A percentile compares a stretch with the other conserved stretches of the same genome.
Conservation (phyloP, 2,113 vertebrate genomes). For the Tachycineta bicolor region DNA sequence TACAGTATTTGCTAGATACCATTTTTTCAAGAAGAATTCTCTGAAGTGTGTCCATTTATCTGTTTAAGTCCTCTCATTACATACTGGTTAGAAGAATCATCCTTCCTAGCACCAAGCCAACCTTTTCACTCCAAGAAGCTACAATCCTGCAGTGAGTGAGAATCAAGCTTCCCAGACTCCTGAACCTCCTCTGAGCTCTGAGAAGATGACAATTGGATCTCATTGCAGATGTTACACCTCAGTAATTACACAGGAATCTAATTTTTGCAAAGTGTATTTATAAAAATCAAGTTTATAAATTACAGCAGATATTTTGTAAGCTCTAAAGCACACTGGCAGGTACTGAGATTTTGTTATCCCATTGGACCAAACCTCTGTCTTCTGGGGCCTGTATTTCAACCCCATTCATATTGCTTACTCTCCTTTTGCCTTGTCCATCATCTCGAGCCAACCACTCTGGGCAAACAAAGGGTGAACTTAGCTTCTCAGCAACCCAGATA, state of each 20-base stretch:
- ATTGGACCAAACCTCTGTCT: neutral
- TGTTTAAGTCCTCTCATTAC: neutral
- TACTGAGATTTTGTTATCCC: conserved; percentile 1
- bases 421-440: neutral
- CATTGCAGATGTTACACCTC: neutral
- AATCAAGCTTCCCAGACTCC: neutral
- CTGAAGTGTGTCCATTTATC: neutral
- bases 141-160: neutral
- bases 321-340: neutral
- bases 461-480: conserved; percentile 10
- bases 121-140: neutral
- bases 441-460: neutral
- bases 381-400: neutral
- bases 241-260: neutral
- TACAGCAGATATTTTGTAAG: neutral
- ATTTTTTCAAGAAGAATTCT: neutral
- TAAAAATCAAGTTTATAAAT: neutral
- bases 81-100: rapidly evolving
- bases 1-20: neutral
- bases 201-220: neutral
- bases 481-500: conserved; percentile 28
- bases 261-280: neutral
- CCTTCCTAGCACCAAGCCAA: neutral
- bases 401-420: neutral
- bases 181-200: neutral